Percentiles rank a stretch among this genome's conserved stretches.
Conservation (phyloP, 2,888 invertebrate genomes). For the Cephus sareptanus region DNA sequence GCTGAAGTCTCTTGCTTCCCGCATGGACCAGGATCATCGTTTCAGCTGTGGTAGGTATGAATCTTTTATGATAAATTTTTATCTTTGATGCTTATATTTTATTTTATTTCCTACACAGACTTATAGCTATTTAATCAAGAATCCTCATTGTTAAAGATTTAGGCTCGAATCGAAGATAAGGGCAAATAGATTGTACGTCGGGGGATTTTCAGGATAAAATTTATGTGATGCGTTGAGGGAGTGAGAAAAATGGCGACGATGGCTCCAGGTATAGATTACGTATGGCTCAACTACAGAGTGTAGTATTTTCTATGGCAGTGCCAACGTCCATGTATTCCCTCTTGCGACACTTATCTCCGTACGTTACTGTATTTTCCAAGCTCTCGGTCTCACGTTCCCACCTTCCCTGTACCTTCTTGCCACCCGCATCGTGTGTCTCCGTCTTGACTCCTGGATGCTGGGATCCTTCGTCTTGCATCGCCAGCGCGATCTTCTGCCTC, state of each 20-base stretch:
- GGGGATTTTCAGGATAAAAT: constrained; percentile 45
- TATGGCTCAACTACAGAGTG: neutral
- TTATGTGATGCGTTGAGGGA: constrained; percentile 32
- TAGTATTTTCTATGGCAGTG: constrained; percentile 14
- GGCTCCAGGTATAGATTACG: neutral
- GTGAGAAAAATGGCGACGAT: neutral
- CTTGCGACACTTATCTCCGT: constrained; percentile 58
- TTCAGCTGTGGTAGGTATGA: neutral
- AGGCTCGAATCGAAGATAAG: neutral
- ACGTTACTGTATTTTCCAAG: constrained; percentile 49
- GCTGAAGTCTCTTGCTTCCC: neutral
- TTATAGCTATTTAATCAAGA: neutral
- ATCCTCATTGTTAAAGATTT: neutral
- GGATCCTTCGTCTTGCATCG: neutral
- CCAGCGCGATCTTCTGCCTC: neutral
- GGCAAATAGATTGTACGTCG: constrained; percentile 28
- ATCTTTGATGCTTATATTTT: neutral
- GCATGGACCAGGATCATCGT: neutral
- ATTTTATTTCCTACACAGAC: neutral
- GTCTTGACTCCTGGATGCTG: neutral
- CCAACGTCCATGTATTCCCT: constrained; percentile 52
- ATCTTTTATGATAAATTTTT: neutral
- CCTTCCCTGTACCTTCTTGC: neutral
- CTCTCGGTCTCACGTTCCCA: constrained; percentile 19
- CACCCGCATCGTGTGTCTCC: neutral